A percentile compares a stretch with the other conserved stretches of the same genome.
Conservation (phyloP, 2,888 invertebrate species). For the Saturnia pavonia region DNA sequence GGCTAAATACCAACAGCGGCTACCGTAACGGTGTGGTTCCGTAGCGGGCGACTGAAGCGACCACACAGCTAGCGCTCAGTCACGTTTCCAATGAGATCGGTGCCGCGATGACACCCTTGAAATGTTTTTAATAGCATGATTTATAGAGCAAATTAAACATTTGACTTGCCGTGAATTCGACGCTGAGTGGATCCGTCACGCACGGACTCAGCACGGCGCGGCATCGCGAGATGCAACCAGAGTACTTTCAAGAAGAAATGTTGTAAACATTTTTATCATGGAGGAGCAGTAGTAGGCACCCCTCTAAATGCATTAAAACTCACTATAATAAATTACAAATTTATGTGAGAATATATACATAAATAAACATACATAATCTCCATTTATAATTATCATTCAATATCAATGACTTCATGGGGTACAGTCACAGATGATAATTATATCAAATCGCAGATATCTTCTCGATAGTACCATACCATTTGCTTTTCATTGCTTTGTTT, state of each 20-base stretch:
- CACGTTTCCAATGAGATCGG: slow-evolving; percentile 78
- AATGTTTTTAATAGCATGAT: slow-evolving; percentile 80
- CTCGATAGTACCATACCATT: too few relatives aligned
- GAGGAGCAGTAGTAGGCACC: too few relatives aligned
- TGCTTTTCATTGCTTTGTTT: too few relatives aligned
- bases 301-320: too few relatives aligned
- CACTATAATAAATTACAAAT: too few relatives aligned
- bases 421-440: too few relatives aligned
- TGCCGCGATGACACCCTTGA: slow-evolving; percentile 80
- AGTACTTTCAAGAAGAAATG: slow-evolving; percentile 19
- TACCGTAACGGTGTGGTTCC: slow-evolving; percentile 23
- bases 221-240: slow-evolving; percentile 28
- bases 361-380: too few relatives aligned
- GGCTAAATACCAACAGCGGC: slow-evolving; percentile 51
- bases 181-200: slow-evolving; percentile 79
- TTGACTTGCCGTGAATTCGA: slow-evolving; percentile 81
- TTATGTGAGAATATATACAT: too few relatives aligned
- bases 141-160: slow-evolving; percentile 82
- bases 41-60: slow-evolving; percentile 38
- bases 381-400: too few relatives aligned
- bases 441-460: too few relatives aligned
- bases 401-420: too few relatives aligned
- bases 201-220: slow-evolving; percentile 58
- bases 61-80: slow-evolving; percentile 70
- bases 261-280: not conserved